These are phyloP conservation scores for Corydoras sp. DNA, from an alignment of 2,113 vertebrate genomes.

Conservation along the genomic window DNA sequence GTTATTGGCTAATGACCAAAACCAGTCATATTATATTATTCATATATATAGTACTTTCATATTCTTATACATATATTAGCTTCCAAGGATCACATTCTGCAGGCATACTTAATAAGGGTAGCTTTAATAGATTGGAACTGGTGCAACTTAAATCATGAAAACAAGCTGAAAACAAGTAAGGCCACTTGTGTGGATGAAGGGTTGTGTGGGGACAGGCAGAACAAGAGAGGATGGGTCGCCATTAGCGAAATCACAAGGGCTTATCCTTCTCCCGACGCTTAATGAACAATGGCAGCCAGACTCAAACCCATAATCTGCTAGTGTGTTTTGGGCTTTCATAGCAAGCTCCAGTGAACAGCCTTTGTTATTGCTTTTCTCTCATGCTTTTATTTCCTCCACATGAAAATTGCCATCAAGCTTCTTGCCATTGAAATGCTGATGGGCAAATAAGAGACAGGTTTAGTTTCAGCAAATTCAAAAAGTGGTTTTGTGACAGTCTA, in stretches of 20 bases:
- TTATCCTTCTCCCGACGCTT: conserved; percentile 45
- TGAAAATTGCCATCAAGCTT: conserved; percentile 25
- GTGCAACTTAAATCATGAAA: conserved; percentile 7
- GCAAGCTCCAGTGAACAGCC: conserved; percentile 44
- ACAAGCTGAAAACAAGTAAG: conserved; percentile 5
- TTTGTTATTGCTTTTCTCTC: conserved; percentile 36
- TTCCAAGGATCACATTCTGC: too few relatives aligned
- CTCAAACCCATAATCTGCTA: conserved; percentile 48
- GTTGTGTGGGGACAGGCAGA: conserved; percentile 16
- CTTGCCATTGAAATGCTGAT: conserved; percentile 20
- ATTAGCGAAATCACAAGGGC: conserved; percentile 41
- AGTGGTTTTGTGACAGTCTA: neutral
- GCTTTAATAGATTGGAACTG: neutral
- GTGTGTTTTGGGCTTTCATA: conserved; percentile 46
- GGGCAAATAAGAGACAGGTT: conserved; percentile 9
- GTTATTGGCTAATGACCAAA: too few relatives aligned
- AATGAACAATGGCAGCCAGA: conserved; percentile 46
- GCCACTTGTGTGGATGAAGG: conserved; percentile 3
- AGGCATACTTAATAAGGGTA: too few relatives aligned
- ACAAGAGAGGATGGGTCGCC: conserved; percentile 24
- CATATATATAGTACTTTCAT: too few relatives aligned
- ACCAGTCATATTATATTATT: too few relatives aligned
- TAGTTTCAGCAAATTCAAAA: conserved; percentile 19
- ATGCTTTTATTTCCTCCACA: conserved; percentile 9
- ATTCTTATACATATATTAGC: too few relatives aligned